These are phyloP conservation scores for Nannoperca obscura DNA, from an alignment of 2,797 vertebrate genomes.

Conservation along the genomic window DNA sequence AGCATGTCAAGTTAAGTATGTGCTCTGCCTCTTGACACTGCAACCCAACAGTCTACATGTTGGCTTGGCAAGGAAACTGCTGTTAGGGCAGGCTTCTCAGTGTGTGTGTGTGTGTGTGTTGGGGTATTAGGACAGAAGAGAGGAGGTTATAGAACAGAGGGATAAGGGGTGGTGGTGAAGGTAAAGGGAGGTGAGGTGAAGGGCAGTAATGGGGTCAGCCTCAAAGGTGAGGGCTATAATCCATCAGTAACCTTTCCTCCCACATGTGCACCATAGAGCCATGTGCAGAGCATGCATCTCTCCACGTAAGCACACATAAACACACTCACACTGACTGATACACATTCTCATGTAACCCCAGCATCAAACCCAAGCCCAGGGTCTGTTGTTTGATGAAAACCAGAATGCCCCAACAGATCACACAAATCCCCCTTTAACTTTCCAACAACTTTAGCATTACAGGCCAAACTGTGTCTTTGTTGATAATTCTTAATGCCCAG, in stretches of 20 bases:
- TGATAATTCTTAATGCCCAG: constrained; percentile 82
- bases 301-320: constrained; percentile 44
- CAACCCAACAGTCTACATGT: constrained; percentile 27
- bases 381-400: constrained; percentile 79
- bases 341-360: constrained; percentile 40
- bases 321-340: constrained; percentile 36
- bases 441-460: constrained; percentile 69
- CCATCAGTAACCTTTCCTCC: constrained; percentile 80
- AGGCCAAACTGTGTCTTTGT: constrained; percentile 80
- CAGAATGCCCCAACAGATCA: constrained; percentile 75
- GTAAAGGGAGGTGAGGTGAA: constrained; percentile 63
- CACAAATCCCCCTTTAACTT: constrained; percentile 79
- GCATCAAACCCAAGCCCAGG: constrained; percentile 41
- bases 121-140: constrained; percentile 23
- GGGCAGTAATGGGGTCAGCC: constrained; percentile 81
- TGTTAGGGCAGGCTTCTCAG: constrained; percentile 27
- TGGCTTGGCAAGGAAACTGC: constrained; percentile 5
- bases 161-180: constrained; percentile 44
- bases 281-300: constrained; percentile 46
- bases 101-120: constrained; percentile 26
- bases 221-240: constrained; percentile 81
- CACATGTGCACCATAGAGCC: constrained; percentile 43
- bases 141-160: constrained; percentile 37
- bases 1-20: constrained; percentile 64
- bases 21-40: constrained; percentile 34